Conservation (phyloP, 2,797 vertebrate species). For the Melanotaenia maccullochi region DNA sequence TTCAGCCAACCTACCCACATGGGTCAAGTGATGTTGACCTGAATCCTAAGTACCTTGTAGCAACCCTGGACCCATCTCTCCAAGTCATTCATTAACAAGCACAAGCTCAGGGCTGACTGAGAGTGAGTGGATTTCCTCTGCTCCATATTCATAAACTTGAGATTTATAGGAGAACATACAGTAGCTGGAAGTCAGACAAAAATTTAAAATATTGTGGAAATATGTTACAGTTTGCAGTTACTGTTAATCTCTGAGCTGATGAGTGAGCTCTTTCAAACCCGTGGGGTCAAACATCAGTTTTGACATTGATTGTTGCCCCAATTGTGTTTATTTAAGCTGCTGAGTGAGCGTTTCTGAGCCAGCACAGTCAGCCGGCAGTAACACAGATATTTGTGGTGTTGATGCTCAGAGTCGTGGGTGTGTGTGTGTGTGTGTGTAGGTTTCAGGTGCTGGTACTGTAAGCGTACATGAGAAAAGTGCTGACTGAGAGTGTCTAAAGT, state of each 20-base stretch:
- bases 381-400: conserved; percentile 45
- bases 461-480: conserved; percentile 34
- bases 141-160: conserved; percentile 25
- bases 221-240: conserved; percentile 23
- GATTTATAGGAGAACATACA: neutral
- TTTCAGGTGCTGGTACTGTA: conserved; percentile 29
- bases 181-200: conserved; percentile 12
- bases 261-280: conserved; percentile 39
- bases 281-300: conserved; percentile 50
- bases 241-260: conserved; percentile 46
- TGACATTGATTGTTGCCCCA: conserved; percentile 58
- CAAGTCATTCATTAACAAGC: conserved; percentile 54
- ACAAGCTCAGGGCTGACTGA: conserved; percentile 5
- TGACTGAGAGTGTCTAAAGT: conserved; percentile 35
- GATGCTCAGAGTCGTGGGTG: conserved; percentile 42
- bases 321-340: conserved; percentile 46
- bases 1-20: conserved; percentile 18
- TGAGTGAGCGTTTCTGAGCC: conserved; percentile 38
- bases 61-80: conserved; percentile 43
- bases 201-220: conserved; percentile 13
- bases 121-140: conserved; percentile 14
- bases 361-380: conserved; percentile 39
- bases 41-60: conserved; percentile 59
- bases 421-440: conserved; percentile 7
- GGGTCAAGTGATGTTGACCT: conserved; percentile 70